Percentiles rank a stretch among this genome's conserved stretches.
Conservation (phyloP, 2,888 invertebrate species). For the Melieria omissa region DNA sequence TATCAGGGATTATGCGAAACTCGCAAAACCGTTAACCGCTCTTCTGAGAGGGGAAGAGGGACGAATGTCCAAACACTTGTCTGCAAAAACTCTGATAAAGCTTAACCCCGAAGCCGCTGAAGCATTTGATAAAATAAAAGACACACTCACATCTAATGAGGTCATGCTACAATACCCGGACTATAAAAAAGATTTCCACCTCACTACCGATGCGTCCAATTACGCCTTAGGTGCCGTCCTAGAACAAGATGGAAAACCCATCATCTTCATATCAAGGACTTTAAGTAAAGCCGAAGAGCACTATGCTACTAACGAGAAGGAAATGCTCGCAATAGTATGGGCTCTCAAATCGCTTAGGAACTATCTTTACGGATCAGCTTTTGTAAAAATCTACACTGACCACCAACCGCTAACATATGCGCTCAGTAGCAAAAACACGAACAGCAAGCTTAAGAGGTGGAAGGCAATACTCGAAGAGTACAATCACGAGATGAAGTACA, state of each 20-base stretch:
- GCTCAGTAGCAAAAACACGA: constrained; percentile 34
- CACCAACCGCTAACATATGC: constrained; percentile 34
- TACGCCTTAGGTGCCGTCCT: constrained; percentile 51
- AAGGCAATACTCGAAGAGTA: constrained; percentile 34
- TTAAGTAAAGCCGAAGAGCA: constrained; percentile 27
- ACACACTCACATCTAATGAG: constrained; percentile 10
- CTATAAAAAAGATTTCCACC: background rate
- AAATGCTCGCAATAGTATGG: too few species aligned
- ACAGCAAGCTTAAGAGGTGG: constrained; percentile 35
- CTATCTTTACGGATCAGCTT: constrained; percentile 25
- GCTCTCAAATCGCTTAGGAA: constrained; percentile 25
- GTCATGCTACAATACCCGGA: constrained; percentile 23
- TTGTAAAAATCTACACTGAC: constrained; percentile 32
- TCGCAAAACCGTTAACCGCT: background rate
- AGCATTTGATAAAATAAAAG: constrained; percentile 20
- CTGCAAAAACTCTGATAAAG: background rate
- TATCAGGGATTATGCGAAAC: constrained; percentile 28
- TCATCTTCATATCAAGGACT: constrained; percentile 36
- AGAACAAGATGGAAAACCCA: constrained; percentile 46
- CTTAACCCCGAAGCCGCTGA: constrained; percentile 7
- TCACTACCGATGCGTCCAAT: constrained; percentile 53
- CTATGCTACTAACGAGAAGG: constrained; percentile 37
- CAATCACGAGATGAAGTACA: constrained; percentile 29
- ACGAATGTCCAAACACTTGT: constrained; percentile 4
- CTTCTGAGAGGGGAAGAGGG: constrained; percentile 34